Evolutionary conservation across 1,140 invertebrate species (phyloP).

Genomic region (Hesperophylax magnus): DNA sequence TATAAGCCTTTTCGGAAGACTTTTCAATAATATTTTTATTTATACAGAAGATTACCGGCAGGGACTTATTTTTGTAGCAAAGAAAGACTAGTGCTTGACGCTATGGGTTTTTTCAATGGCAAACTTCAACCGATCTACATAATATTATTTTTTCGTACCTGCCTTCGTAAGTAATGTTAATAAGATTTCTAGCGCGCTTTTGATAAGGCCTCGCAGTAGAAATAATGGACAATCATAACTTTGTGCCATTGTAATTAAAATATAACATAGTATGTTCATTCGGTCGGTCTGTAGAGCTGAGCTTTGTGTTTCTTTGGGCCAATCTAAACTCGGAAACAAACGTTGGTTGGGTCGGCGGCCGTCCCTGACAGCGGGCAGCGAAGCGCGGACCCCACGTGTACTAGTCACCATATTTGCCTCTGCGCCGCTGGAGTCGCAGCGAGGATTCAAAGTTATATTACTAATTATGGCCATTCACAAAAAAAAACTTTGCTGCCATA

Average conservation of each 20-base stretch:
- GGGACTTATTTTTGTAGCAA: no score
- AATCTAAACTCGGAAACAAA: neutral
- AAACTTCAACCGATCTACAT: no score
- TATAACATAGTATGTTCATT: slow-evolving; percentile 27
- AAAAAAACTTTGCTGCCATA: no score
- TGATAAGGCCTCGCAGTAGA: neutral
- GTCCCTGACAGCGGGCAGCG: slow-evolving; percentile 33
- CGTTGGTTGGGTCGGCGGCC: slow-evolving; percentile 13
- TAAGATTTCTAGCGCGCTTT: neutral
- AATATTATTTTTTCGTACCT: no score
- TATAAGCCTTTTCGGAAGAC: no score
- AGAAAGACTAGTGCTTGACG: no score
- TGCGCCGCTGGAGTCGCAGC: slow-evolving; percentile 27
- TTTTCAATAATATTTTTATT: no score
- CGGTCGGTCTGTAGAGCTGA: neutral
- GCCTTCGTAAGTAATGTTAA: neutral
- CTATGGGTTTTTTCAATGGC: no score
- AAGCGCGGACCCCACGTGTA: slow-evolving; percentile 33
- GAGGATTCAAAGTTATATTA: neutral
- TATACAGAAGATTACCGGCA: no score
- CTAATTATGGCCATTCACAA: slow-evolving; percentile 2
- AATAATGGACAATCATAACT: slow-evolving; percentile 1
- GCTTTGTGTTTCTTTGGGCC: neutral
- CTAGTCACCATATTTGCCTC: neutral
- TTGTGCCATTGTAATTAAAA: slow-evolving; percentile 32